A percentile compares a stretch with the other conserved stretches of the same genome.
Evolutionary conservation across 1,140 invertebrate species (phyloP).

Genomic region (Pollicipes pollicipes): DNA sequence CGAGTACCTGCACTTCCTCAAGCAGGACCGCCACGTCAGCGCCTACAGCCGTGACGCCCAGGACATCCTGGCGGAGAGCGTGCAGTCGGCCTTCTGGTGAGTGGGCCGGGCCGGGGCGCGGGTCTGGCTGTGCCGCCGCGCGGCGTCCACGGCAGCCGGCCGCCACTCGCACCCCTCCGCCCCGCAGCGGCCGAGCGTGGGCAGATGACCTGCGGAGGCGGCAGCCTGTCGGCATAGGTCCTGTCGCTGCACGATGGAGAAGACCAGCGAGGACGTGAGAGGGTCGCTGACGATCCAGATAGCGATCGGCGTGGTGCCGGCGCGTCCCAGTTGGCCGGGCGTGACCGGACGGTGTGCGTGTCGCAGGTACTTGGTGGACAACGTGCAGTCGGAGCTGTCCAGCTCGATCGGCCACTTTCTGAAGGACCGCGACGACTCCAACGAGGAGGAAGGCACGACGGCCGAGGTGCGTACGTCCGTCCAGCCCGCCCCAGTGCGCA

Average conservation of each 20-base stretch:
- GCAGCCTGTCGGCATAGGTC: no score
- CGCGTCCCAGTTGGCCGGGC: background rate
- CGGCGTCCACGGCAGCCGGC: no score
- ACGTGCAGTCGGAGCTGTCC: conserved; percentile 25
- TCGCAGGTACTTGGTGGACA: conserved; percentile 31
- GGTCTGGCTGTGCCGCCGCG: background rate
- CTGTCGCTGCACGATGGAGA: no score
- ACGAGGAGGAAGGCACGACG: conserved; percentile 32
- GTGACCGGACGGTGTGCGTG: background rate
- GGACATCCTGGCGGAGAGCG: conserved; percentile 76
- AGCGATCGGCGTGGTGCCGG: background rate
- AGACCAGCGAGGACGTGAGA: no score
- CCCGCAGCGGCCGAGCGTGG: no score
- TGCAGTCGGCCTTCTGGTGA: conserved; percentile 69
- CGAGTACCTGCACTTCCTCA: conserved; percentile 69
- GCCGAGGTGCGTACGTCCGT: conserved; percentile 21
- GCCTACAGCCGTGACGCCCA: conserved; percentile 80
- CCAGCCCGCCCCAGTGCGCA: no score
- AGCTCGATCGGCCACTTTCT: conserved; percentile 36
- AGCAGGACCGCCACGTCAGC: conserved; percentile 81
- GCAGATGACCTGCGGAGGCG: no score
- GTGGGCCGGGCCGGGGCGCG: background rate
- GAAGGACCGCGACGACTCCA: conserved; percentile 33
- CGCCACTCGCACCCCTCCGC: no score
- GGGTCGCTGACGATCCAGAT: background rate